phyloP scores from a whole-genome alignment of 2,888 invertebrate species.

The Lepidochrysops patricia region DNA sequence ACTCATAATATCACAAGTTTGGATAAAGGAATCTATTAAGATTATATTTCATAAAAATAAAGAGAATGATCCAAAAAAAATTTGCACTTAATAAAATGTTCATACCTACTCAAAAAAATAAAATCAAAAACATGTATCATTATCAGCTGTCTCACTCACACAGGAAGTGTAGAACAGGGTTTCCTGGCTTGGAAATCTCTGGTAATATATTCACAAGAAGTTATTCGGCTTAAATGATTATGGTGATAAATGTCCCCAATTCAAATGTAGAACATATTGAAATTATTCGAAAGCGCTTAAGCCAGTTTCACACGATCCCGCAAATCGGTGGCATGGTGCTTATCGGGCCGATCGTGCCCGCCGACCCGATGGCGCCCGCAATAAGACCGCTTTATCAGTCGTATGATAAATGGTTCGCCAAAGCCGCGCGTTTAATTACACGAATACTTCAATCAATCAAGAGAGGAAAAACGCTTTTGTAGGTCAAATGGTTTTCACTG shows the following conservation, averaged over 20 bases:
- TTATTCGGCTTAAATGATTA: conserved; percentile 3
- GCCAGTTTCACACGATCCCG: background rate
- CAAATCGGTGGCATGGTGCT: background rate
- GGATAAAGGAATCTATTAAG: too few relatives aligned
- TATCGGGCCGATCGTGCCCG: background rate
- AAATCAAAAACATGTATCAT: background rate
- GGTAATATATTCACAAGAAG: conserved; percentile 3
- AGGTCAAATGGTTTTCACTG: background rate
- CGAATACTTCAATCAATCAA: conserved; percentile 5
- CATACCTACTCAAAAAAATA: background rate
- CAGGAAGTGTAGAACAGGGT: background rate
- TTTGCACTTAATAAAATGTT: too few relatives aligned
- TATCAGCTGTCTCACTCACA: background rate
- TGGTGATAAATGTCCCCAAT: background rate
- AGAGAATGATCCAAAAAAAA: too few relatives aligned
- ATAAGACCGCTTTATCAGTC: background rate
- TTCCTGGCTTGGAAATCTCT: background rate
- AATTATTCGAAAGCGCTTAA: background rate
- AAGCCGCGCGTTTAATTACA: conserved; percentile 11
- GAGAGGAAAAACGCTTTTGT: background rate
- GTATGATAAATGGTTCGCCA: conserved; percentile 4
- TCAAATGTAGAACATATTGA: conserved; percentile 2
- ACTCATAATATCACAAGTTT: too few relatives aligned
- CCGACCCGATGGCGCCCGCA: background rate
- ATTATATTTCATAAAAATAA: too few relatives aligned